A percentile compares a stretch with the other conserved stretches of the same genome.
These are phyloP conservation scores for Pandemis corylana DNA, from an alignment of 2,888 invertebrate genomes.

Conservation along the genomic window DNA sequence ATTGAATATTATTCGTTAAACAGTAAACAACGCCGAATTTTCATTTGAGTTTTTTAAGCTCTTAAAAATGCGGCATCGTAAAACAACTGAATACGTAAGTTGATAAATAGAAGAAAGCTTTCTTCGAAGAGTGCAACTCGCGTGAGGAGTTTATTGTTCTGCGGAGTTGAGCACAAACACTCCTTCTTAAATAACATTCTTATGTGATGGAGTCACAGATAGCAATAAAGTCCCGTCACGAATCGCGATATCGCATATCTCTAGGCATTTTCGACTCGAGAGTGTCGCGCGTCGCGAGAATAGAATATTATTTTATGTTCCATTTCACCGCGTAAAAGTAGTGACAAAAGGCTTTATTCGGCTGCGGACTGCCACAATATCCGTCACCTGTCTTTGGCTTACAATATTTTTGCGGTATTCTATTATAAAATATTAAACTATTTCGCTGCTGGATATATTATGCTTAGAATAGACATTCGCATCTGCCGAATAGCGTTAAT, in stretches of 20 bases:
- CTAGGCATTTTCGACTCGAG: conserved; percentile 50
- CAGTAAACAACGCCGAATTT: conserved; percentile 12
- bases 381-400: conserved; percentile 43
- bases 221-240: conserved; percentile 52
- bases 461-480: conserved; percentile 22
- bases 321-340: conserved; percentile 49
- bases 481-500: conserved; percentile 14
- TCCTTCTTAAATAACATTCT: conserved; percentile 45
- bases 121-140: conserved; percentile 35
- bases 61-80: conserved; percentile 1
- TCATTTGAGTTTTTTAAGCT: background rate
- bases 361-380: conserved; percentile 51
- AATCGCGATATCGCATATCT: conserved; percentile 53
- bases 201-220: conserved; percentile 46
- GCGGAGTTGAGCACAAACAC: conserved; percentile 45
- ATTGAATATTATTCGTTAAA: conserved; percentile 8
- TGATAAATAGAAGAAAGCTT: conserved; percentile 40
- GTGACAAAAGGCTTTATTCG: conserved; percentile 53
- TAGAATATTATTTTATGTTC: conserved; percentile 53
- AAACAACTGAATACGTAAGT: conserved; percentile 3
- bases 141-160: conserved; percentile 36
- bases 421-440: conserved; percentile 30
- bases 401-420: conserved; percentile 15
- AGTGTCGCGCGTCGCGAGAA: conserved; percentile 54
- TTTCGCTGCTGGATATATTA: conserved; percentile 14